phyloP scores from a whole-genome alignment of 1,140 invertebrate genomes.

The Pachypeltis micranthus region DNA sequence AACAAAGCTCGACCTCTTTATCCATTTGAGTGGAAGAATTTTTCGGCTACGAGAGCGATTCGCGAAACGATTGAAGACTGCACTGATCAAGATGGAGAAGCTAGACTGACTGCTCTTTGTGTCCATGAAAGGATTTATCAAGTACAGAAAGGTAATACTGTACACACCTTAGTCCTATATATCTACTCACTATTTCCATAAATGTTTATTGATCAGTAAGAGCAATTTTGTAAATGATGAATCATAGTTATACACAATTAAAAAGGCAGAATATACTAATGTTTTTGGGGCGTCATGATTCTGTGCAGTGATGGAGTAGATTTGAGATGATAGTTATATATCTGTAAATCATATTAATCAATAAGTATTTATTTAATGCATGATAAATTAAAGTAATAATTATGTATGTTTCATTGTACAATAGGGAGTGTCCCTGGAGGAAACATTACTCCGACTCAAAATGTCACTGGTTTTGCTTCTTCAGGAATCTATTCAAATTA shows the following conservation, averaged over 20 bases:
- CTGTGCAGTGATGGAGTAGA: too few species aligned
- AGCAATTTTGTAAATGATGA: not conserved
- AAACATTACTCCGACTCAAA: conserved; percentile 5
- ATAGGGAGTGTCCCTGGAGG: not conserved
- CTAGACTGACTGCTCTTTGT: conserved; percentile 76
- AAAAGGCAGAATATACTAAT: too few species aligned
- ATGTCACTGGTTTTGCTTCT: conserved; percentile 1
- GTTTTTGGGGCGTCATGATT: too few species aligned
- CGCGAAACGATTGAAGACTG: conserved; percentile 86
- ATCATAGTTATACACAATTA: not conserved
- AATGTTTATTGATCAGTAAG: too few species aligned
- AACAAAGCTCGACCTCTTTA: conserved; percentile 76
- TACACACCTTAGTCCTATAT: conserved; percentile 18
- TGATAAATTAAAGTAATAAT: too few species aligned
- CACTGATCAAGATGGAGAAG: conserved; percentile 90
- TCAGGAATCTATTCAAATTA: conserved; percentile 4
- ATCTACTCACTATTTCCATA: not conserved
- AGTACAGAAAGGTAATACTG: conserved; percentile 39
- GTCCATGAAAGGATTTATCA: conserved; percentile 68
- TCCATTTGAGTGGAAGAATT: conserved; percentile 44
- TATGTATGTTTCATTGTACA: too few species aligned
- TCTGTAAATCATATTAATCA: too few species aligned
- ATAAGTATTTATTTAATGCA: too few species aligned
- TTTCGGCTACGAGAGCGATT: conserved; percentile 55
- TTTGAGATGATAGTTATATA: too few species aligned